A percentile compares a stretch with the other conserved stretches of the same genome.
Conservation (phyloP, 2,113 vertebrate genomes). For the Mirounga angustirostris region DNA sequence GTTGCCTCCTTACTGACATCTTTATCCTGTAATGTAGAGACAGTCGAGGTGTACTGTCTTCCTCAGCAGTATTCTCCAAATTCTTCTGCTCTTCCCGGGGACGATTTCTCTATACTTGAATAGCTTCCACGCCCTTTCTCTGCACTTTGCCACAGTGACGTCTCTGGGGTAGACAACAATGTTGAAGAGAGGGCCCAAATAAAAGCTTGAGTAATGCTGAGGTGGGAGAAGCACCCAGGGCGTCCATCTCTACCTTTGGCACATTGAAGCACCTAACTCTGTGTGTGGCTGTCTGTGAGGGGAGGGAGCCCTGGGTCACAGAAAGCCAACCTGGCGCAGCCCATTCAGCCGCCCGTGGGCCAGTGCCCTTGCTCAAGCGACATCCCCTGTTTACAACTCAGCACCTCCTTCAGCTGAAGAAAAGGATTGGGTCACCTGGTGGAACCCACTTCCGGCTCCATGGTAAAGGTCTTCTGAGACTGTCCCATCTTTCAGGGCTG, state of each 20-base stretch:
- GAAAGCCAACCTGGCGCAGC: too few species aligned
- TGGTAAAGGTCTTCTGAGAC: background rate
- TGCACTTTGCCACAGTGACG: background rate
- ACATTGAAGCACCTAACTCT: accelerated
- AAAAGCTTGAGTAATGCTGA: background rate
- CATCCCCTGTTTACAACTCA: background rate
- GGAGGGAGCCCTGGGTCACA: background rate
- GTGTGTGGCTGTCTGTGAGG: accelerated
- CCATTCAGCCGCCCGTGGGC: background rate
- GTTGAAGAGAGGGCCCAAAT: background rate
- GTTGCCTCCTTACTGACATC: background rate
- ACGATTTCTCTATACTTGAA: background rate
- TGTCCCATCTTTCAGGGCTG: background rate
- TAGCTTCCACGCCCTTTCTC: background rate
- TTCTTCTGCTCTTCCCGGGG: background rate
- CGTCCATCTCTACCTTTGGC: background rate
- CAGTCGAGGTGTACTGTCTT: background rate
- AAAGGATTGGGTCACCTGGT: background rate
- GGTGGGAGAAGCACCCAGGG: background rate
- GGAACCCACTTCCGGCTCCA: background rate
- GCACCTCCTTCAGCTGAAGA: background rate
- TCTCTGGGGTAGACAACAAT: background rate
- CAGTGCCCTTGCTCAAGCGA: background rate
- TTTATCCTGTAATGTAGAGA: background rate
- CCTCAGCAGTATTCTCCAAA: background rate